Base-by-base conservation (phyloP, 1,140 invertebrate genomes). In the Scaptomyza hsui region DNA sequence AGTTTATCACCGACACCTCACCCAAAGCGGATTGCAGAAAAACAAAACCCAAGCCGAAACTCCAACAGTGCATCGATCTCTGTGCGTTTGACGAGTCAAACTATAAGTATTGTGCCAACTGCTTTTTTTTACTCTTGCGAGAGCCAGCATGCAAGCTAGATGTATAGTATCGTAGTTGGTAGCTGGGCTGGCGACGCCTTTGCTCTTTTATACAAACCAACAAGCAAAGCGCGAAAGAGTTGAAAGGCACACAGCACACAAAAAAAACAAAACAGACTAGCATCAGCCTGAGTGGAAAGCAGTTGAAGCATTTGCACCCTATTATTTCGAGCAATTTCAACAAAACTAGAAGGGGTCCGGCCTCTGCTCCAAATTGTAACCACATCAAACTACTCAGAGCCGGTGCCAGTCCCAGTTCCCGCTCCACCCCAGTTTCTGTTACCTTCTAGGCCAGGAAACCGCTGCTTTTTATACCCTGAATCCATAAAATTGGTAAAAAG, bases 241-340 rank as follows among this genome's bases (percentile, higher is more conserved):
- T 85, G 75, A 85, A 79, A 83, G 68, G 68, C 80, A 57, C 45
- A 70, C 41, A 37, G 29, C 59, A 67, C 35, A 67, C 35, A 49
- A 29, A 42, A 48, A 69, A 47, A 24, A 61, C 65, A 37, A 1
- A 21, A 47, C 12, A 29, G 10, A 26, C 7, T 13, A 56, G n/a
- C 26, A 47, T 9, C 52, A 49, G 47, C 41, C 41, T 16, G 15
- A 59, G 24, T 18, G 56, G 57, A 49, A 60, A 42, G 47, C 61
- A 61, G 65, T 55, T 67, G 56, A 73, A 78, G 77, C 82, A 88
- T 86, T 86, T 86, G 81, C 81, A 86, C 81, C 81, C 81, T 86
- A 86, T 86, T 86, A 86, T 86, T 86, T 86, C 82, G 47, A 88
- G 82, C 81, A 86, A 86, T 86, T 86, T 88, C 82, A 78, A 88